Conservation (phyloP, 2,888 invertebrate species). For the Trichopoda pennipes region DNA sequence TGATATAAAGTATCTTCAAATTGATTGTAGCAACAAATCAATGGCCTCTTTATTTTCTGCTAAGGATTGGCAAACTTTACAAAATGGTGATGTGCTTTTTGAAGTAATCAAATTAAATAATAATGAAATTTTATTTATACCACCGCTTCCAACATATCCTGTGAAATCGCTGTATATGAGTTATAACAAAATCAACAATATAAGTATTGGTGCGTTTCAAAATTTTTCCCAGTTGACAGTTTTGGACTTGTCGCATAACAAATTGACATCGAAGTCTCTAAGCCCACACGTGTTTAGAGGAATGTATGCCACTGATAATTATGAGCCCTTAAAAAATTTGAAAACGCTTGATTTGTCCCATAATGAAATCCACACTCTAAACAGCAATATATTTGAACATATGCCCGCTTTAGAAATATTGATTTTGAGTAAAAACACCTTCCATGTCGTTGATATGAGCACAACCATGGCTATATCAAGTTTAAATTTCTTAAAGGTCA, state of each 20-base stretch:
- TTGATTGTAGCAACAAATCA: conserved; percentile 83
- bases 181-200: conserved; percentile 84
- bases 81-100: conserved; percentile 74
- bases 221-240: conserved; percentile 84
- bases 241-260: conserved; percentile 87
- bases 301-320: conserved; percentile 72
- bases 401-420: conserved; percentile 85
- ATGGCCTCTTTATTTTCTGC: conserved; percentile 82
- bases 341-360: conserved; percentile 83
- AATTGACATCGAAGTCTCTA: conserved; percentile 83
- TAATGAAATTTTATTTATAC: conserved; percentile 75
- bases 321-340: conserved; percentile 74
- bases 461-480: conserved; percentile 86
- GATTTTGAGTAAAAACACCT: conserved; percentile 88
- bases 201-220: conserved; percentile 85
- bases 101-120: conserved; percentile 76
- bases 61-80: conserved; percentile 82
- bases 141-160: conserved; percentile 82
- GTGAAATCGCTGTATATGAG: conserved; percentile 83
- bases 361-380: conserved; percentile 87
- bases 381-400: conserved; percentile 89
- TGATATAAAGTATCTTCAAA: conserved; percentile 78
- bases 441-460: conserved; percentile 85
- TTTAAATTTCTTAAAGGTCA: conserved; percentile 85
- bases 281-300: conserved; percentile 86